These are phyloP conservation scores for Drosophila maculinotata DNA, from an alignment of 2,888 invertebrate species.

Conservation along the genomic window DNA sequence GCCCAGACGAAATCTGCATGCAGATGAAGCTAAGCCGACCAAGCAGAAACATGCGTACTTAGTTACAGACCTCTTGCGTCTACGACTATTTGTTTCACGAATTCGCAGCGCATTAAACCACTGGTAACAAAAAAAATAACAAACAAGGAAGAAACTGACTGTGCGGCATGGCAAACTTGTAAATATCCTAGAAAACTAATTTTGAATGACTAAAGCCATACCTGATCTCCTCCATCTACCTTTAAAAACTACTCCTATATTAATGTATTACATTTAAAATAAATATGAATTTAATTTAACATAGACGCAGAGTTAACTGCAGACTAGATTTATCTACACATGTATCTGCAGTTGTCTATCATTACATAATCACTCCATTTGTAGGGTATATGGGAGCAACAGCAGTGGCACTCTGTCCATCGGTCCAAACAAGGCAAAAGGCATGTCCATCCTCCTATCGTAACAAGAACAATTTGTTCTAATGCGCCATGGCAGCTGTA, in stretches of 20 bases:
- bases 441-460: slow-evolving; percentile 80
- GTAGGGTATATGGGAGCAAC: slow-evolving; percentile 36
- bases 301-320: no score
- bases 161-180: not conserved
- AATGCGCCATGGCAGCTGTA: slow-evolving; percentile 70
- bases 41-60: slow-evolving; percentile 82
- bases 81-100: slow-evolving; percentile 81
- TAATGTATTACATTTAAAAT: no score
- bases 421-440: slow-evolving; percentile 78
- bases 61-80: slow-evolving; percentile 59
- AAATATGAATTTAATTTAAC: no score
- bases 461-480: slow-evolving; percentile 81
- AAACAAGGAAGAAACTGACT: slow-evolving; percentile 16
- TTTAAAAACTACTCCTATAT: no score
- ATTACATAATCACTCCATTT: not conserved
- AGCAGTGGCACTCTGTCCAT: slow-evolving; percentile 72
- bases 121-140: slow-evolving; percentile 33
- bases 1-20: slow-evolving; percentile 66
- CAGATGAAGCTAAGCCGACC: slow-evolving; percentile 67
- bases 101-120: slow-evolving; percentile 71
- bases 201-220: no score
- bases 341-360: not conserved
- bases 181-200: slow-evolving; percentile 31
- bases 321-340: not conserved
- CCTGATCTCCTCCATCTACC: no score